Evolutionary conservation across 2,888 invertebrate genomes (phyloP), one percentile per base, ranked within the genome.

Genomic region (Cyrtodaria siliqua): DNA sequence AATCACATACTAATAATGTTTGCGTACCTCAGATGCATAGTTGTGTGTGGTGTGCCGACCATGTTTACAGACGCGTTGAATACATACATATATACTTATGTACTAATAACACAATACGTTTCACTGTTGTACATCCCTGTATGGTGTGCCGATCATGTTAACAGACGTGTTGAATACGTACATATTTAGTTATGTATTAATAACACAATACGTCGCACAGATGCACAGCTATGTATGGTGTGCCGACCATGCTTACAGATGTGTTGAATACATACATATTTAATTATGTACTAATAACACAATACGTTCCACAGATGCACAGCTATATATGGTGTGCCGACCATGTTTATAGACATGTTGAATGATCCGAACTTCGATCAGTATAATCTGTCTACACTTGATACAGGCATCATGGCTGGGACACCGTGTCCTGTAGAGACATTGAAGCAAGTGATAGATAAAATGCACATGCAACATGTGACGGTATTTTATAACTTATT

Each of bases 131-230:
- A 95, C 95, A 0, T 92, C 95, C 0, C 91, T 96, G 29, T 95
- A 95, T 89, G 97, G 97, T 42, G 97, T 97, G 0, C 97, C 97
- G 6, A 97, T 97, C 2, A 97, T 97, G 97, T 96, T 96, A 92
- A 95, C 96, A 16, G 96, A 97, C 93, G 93, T 96, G 81, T 92
- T 97, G 4, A n/a, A n/a, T n/a, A n/a, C n/a, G n/a, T n/a, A n/a
- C 33, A 33, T 33, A n/a, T n/a, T n/a, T n/a, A n/a, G 33, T 33
- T 33, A 33, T 33, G 33, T 33, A 8, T 33, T 33, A 8, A 33
- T 33, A n/a, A n/a, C n/a, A n/a, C n/a, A n/a, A n/a, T n/a, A n/a
- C n/a, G n/a, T n/a, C n/a, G n/a, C 33, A 33, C 33, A 33, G 33
- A 33, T 33, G 33, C 33, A 33, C 33, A 33, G 33, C 33, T 4